These are phyloP conservation scores for Melospiza melodia DNA, from an alignment of 2,113 vertebrate genomes.

Conservation along the genomic window DNA sequence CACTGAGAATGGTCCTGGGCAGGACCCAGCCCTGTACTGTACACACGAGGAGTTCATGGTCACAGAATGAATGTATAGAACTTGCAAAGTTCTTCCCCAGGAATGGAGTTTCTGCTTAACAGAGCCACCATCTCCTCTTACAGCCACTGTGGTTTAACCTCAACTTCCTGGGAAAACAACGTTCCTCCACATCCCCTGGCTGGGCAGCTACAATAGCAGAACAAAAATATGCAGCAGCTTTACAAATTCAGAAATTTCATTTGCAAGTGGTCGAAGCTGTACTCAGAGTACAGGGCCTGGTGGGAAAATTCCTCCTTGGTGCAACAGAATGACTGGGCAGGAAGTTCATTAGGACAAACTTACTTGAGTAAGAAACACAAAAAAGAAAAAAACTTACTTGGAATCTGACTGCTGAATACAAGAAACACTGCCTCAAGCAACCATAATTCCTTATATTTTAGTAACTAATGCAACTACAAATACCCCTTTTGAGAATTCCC, in stretches of 20 bases:
- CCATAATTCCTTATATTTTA: background rate
- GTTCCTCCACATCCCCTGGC: background rate
- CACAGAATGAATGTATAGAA: background rate
- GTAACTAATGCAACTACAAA: background rate
- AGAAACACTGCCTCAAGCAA: background rate
- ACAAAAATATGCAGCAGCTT: background rate
- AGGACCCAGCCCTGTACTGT: background rate
- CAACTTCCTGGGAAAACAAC: background rate
- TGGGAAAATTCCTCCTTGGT: background rate
- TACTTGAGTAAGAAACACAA: background rate
- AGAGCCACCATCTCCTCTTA: background rate
- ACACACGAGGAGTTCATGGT: rapidly evolving
- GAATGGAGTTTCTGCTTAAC: background rate
- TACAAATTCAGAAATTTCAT: background rate
- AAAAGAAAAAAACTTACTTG: background rate
- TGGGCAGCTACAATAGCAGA: background rate
- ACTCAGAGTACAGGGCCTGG: background rate
- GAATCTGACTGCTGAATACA: background rate
- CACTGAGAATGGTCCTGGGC: background rate
- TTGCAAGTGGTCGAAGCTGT: background rate
- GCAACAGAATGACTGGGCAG: background rate
- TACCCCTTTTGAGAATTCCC: background rate
- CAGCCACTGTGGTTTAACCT: background rate
- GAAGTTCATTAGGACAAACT: slow-evolving; percentile 54
- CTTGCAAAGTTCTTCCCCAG: background rate